Percentiles rank a stretch among this genome's conserved stretches.
Evolutionary conservation across 2,797 vertebrate genomes (phyloP).

Genomic region (Rhinatrema bivittatum): DNA sequence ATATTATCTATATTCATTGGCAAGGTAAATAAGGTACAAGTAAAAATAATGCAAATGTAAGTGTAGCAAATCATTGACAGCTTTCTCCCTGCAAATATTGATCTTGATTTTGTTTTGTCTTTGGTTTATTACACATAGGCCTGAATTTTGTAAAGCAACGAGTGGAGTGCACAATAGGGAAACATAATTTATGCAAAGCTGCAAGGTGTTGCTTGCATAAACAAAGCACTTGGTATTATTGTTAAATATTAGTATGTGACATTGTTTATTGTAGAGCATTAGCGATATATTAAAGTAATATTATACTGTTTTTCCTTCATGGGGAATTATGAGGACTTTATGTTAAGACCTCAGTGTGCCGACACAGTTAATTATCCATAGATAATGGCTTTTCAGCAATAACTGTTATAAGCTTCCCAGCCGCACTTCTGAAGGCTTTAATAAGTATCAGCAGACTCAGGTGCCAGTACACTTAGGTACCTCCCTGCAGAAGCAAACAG

Average conservation of each 20-base stretch:
- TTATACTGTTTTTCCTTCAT: constrained; percentile 38
- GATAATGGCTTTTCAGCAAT: constrained; percentile 52
- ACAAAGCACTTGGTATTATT: constrained; percentile 36
- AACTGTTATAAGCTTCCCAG: constrained; percentile 20
- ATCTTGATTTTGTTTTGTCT: not conserved
- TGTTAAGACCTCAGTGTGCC: constrained; percentile 56
- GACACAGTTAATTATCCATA: constrained; percentile 61
- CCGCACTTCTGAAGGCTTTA: constrained; percentile 40
- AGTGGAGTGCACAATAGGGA: constrained; percentile 1
- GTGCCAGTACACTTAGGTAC: constrained; percentile 36
- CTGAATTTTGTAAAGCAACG: not conserved
- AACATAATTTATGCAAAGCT: not conserved
- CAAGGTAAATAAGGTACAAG: too few relatives aligned
- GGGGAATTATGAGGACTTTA: constrained; percentile 46
- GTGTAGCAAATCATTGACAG: constrained; percentile 8
- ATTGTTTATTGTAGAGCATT: constrained; percentile 38
- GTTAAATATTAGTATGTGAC: too few relatives aligned
- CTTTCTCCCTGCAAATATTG: not conserved
- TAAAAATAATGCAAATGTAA: not conserved
- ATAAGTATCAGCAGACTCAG: constrained; percentile 51
- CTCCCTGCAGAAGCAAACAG: constrained; percentile 49
- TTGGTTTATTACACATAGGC: constrained; percentile 2
- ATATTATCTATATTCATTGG: too few relatives aligned
- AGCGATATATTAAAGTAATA: constrained; percentile 40
- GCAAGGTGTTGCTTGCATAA: constrained; percentile 15